Base-by-base conservation (phyloP, 92 coral and sea anemone species). In the Actinostola sp. region DNA sequence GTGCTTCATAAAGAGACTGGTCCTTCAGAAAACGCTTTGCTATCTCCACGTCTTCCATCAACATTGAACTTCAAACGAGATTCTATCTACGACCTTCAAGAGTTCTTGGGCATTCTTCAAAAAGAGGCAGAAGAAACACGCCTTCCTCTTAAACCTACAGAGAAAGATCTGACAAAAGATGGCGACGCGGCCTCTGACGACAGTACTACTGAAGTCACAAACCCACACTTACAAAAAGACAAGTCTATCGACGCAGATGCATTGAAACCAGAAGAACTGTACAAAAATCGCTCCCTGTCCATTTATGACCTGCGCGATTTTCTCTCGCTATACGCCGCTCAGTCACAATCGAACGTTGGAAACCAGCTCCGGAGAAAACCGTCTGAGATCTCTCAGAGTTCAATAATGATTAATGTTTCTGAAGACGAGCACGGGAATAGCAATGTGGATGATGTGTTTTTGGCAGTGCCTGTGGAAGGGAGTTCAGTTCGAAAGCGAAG, bases 301-400 rank as follows among this genome's bases (percentile, higher is more conserved):
- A 52, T 83, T 9, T 88, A 87, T 34, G 97, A 90, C 35, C 58
- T 90, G 17, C 64, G 61, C 39, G 97, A 90, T 34, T 87, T 90
- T 73, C 66, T 86, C 0, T 71, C 86, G 13, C 35, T 87, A 12
- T 75, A 69, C 26, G 72, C 88, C 26, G 21, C 66, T 28, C 67
- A 49, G 34, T 29, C 57, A 16, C 46, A 67, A 29, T 66, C 55
- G 58, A 78, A 29, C 55, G 30, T 43, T 36, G 24, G 71, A 34
- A 15, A 58, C 19, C 77, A 81, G 4, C 36, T 62, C 8, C 68
- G 67, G 12, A 67, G 92, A 11, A 90, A 88, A 69, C 46, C 85
- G 19, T 88, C 97, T 25, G 63, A 76, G 19, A 79, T 88, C 25
- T 87, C 91, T 0, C 87, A 86, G 67, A 86, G 88, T 46, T 80